Percentiles rank a stretch among this genome's conserved stretches.
Conservation (phyloP, 1,140 invertebrate species). For the Lucilia sericata region DNA sequence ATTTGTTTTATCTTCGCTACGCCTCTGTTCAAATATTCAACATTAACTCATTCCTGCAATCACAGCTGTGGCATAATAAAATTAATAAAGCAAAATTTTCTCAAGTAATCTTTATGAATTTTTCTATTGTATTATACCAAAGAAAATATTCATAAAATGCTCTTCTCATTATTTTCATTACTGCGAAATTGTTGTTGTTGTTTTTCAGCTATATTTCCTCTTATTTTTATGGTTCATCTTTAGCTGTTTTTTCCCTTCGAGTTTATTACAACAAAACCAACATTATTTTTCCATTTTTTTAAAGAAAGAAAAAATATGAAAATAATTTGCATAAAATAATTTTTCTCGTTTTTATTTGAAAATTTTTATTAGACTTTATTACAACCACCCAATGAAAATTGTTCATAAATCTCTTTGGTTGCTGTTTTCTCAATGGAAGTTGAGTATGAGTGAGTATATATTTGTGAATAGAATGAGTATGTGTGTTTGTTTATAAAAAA, state of each 20-base stretch:
- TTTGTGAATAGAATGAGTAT: not conserved
- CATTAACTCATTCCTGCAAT: no score
- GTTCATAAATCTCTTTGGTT: slow-evolving; percentile 36
- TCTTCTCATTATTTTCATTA: not conserved
- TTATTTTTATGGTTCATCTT: slow-evolving; percentile 16
- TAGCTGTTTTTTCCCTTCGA: not conserved
- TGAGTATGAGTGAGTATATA: no score
- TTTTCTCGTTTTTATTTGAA: slow-evolving; percentile 41
- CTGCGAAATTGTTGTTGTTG: not conserved
- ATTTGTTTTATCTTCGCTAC: no score
- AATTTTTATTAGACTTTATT: slow-evolving; percentile 45
- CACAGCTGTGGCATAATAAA: no score
- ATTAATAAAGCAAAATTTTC: not conserved
- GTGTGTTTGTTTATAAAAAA: not conserved
- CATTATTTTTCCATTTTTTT: no score
- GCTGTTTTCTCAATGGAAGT: not conserved
- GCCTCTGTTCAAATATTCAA: no score
- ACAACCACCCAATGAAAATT: slow-evolving; percentile 38
- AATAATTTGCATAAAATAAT: slow-evolving; percentile 49
- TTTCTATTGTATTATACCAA: not conserved
- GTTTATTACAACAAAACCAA: no score
- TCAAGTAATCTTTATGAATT: slow-evolving; percentile 5
- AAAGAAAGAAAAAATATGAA: not conserved
- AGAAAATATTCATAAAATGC: slow-evolving; percentile 1
- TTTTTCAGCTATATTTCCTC: not conserved